Percentiles rank a stretch among this genome's conserved stretches.
phyloP scores from a whole-genome alignment of 2,113 vertebrate genomes.

The Mormyrus iriodes region DNA sequence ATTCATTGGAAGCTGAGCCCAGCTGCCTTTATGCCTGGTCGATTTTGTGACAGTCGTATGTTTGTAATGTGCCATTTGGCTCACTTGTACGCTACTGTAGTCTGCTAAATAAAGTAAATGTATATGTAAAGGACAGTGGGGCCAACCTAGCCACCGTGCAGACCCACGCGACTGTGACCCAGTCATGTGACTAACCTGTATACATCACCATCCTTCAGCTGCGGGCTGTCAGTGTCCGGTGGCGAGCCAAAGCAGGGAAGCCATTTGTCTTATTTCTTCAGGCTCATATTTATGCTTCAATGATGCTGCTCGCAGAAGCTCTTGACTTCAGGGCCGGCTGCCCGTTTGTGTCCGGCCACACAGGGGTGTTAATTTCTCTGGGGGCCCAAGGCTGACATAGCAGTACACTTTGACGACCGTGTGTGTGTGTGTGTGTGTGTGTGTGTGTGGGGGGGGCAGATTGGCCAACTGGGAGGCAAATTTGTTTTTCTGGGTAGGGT shows the following conservation, averaged over 20 bases:
- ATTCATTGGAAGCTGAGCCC: not conserved
- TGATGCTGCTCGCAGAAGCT: not conserved
- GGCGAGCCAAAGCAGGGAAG: not conserved
- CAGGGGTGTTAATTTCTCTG: not conserved
- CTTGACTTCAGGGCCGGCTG: not conserved
- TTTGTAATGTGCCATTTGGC: not conserved
- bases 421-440: no score
- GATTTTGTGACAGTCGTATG: not conserved
- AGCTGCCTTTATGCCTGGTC: not conserved
- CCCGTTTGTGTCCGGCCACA: not conserved
- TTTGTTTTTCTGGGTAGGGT: not conserved
- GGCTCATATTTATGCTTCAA: not conserved
- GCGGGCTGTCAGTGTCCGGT: not conserved
- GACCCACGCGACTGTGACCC: not conserved
- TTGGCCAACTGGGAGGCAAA: not conserved
- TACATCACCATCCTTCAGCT: not conserved
- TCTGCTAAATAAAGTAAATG: not conserved
- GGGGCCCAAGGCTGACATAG: not conserved
- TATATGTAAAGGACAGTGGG: not conserved
- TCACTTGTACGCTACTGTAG: not conserved
- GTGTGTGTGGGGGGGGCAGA: not conserved
- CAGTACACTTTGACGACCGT: not conserved
- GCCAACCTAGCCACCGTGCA: not conserved
- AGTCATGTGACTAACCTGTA: not conserved
- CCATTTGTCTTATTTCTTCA: not conserved